These are phyloP conservation scores for Metellina segmentata DNA, from an alignment of 2,888 invertebrate species.

Conservation along the genomic window DNA sequence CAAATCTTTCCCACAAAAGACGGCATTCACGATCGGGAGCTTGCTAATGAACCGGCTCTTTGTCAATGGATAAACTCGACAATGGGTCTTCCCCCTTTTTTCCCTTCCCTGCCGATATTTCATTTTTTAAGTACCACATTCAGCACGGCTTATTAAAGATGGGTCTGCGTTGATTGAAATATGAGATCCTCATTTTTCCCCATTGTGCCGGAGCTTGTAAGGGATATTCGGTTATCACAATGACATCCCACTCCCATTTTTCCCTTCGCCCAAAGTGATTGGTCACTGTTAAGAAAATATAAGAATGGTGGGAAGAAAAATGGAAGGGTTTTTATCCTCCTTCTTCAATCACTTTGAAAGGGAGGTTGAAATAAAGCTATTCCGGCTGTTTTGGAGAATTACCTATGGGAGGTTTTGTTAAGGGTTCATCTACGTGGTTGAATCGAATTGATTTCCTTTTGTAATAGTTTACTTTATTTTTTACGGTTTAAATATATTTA, in stretches of 20 bases:
- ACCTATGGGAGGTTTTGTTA: background rate
- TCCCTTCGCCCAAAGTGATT: background rate
- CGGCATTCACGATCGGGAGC: slow-evolving; percentile 13
- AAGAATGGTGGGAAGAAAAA: slow-evolving; percentile 16
- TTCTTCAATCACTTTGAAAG: background rate
- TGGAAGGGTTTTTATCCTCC: background rate
- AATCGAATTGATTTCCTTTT: slow-evolving; percentile 5
- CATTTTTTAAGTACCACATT: slow-evolving; percentile 48
- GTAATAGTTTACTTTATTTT: background rate
- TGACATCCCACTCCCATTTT: slow-evolving; percentile 40
- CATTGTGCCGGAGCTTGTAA: slow-evolving; percentile 36
- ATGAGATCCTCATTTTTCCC: slow-evolving; percentile 37
- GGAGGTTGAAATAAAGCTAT: background rate
- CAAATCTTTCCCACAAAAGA: slow-evolving; percentile 40
- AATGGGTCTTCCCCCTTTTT: slow-evolving; percentile 24
- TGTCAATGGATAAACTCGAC: slow-evolving; percentile 46
- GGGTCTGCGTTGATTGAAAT: slow-evolving; percentile 48
- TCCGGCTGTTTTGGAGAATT: background rate
- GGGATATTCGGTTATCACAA: slow-evolving; percentile 52
- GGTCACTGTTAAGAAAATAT: slow-evolving; percentile 52
- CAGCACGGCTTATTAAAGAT: slow-evolving; percentile 49
- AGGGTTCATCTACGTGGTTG: background rate
- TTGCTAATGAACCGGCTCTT: slow-evolving; percentile 47
- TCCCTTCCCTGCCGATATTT: slow-evolving; percentile 25
- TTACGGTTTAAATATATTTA: background rate